Percentiles rank a stretch among this genome's conserved stretches.
Conservation (phyloP, 30 jellyfish, hydroid and myxozoan genomes). For the Cassiopea xamachana region DNA sequence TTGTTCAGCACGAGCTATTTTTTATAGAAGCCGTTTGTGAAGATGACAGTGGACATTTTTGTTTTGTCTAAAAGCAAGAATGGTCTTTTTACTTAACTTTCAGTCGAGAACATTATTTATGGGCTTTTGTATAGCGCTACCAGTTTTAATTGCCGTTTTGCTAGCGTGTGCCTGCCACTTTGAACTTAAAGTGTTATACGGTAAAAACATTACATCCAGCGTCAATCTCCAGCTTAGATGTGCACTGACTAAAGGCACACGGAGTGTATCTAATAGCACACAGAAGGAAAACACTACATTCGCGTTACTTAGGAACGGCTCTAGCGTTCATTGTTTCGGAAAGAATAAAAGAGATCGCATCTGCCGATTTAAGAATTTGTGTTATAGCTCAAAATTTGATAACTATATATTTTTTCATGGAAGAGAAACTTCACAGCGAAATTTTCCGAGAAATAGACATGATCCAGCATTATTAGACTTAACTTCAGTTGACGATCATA, state of each 20-base stretch:
- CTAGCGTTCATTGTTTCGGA: conserved; percentile 83
- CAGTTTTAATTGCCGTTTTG: background rate
- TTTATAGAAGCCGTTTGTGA: background rate
- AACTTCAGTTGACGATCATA: conserved; percentile 88
- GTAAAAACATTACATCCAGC: background rate
- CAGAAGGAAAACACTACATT: background rate
- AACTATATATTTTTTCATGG: conserved; percentile 82
- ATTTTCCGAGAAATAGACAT: conserved; percentile 55
- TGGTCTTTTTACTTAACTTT: background rate
- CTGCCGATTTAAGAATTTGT: conserved; percentile 82
- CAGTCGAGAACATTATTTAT: background rate
- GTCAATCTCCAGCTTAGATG: background rate
- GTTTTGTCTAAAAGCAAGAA: no score
- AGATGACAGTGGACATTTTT: no score
- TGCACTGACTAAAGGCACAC: background rate
- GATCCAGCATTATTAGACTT: conserved; percentile 86
- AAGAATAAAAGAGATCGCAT: conserved; percentile 47
- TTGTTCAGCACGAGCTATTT: background rate
- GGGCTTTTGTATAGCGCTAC: background rate
- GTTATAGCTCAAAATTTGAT: conserved; percentile 51
- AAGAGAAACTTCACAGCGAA: conserved; percentile 27
- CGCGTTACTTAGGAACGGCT: conserved; percentile 25
- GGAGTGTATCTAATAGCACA: background rate
- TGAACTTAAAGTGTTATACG: background rate
- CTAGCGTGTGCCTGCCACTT: background rate